Percentiles rank a stretch among this genome's conserved stretches.
Evolutionary conservation across 1,140 invertebrate species (phyloP).

Genomic region (Papilio helenus): DNA sequence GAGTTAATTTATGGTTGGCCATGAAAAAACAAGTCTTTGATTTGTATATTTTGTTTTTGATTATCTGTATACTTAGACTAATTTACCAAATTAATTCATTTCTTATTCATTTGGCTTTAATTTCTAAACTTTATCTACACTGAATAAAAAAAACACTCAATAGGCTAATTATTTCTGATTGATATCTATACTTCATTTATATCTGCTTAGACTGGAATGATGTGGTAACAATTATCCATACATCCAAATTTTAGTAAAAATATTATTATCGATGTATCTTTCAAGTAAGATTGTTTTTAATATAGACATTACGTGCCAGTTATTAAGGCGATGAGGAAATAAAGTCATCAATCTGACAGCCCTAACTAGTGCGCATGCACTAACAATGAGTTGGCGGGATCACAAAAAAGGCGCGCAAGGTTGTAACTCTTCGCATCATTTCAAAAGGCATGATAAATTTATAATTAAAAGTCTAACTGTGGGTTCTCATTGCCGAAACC

Average conservation of each 20-base stretch:
- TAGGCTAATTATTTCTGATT: too few species aligned
- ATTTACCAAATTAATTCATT: too few species aligned
- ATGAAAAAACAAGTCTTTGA: not conserved
- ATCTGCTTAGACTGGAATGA: not conserved
- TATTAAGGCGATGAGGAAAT: not conserved
- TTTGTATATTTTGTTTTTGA: not conserved
- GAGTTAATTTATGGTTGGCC: not conserved
- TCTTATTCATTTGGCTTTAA: too few species aligned
- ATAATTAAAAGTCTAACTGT: not conserved
- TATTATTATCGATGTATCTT: not conserved
- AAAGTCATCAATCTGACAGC: conserved; percentile 5
- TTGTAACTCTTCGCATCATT: conserved; percentile 17
- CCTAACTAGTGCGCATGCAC: conserved; percentile 2
- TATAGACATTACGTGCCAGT: not conserved
- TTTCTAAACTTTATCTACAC: too few species aligned
- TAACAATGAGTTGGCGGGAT: conserved; percentile 30
- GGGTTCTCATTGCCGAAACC: not conserved
- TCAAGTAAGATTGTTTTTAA: not conserved
- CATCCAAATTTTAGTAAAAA: not conserved
- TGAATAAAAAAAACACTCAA: too few species aligned
- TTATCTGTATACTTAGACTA: too few species aligned
- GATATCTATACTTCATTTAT: too few species aligned
- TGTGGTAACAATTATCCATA: not conserved
- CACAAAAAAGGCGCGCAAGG: conserved; percentile 32
- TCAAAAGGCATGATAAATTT: conserved; percentile 18